phyloP scores from a whole-genome alignment of 2,888 invertebrate genomes.

The Proisotoma minuta region DNA sequence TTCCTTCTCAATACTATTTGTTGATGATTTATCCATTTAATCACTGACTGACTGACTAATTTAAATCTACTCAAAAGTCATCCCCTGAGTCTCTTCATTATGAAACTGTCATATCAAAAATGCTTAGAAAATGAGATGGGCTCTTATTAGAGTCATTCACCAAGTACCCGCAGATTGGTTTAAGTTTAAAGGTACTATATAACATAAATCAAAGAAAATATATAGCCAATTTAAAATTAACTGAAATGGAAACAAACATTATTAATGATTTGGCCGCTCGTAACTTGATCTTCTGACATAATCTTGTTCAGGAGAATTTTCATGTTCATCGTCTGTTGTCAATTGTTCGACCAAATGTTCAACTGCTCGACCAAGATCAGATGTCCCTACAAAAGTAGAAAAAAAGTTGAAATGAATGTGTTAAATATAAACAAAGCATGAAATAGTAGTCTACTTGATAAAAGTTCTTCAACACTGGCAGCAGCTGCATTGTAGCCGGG shows the following conservation, averaged over 20 bases:
- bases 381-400: background rate
- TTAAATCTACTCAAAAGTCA: too few species aligned
- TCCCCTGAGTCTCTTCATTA: too few species aligned
- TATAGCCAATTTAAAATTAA: background rate
- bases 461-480: slow-evolving; percentile 41
- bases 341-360: slow-evolving; percentile 77
- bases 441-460: background rate
- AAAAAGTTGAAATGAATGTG: background rate
- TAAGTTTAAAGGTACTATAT: too few species aligned
- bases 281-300: slow-evolving; percentile 24
- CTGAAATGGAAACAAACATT: slow-evolving; percentile 69
- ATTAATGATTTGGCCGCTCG: slow-evolving; percentile 40
- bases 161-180: too few species aligned
- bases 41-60: too few species aligned
- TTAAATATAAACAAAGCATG: too few species aligned
- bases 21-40: too few species aligned
- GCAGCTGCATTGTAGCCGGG: slow-evolving; percentile 50
- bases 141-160: background rate
- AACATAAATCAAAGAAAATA: too few species aligned
- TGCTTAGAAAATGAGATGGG: background rate
- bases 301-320: slow-evolving; percentile 40
- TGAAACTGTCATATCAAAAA: background rate
- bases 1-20: too few species aligned
- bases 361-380: slow-evolving; percentile 78
- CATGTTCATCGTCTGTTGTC: slow-evolving; percentile 69